Base-by-base conservation (phyloP, 1,140 invertebrate genomes). In the Dreissena polymorpha region DNA sequence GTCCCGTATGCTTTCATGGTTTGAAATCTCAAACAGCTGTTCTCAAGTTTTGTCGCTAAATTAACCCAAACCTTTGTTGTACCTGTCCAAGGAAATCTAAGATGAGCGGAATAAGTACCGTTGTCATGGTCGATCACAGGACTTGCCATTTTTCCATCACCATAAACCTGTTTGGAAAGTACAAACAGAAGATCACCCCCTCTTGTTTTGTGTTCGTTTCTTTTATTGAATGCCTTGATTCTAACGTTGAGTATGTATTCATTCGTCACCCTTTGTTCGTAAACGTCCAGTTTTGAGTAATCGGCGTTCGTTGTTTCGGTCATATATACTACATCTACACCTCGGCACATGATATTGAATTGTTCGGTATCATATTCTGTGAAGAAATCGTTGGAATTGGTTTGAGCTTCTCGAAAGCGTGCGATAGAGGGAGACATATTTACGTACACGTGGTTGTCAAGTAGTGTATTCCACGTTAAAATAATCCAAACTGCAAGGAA, bases 41-140 rank as follows among this genome's bases (percentile, higher is more conserved):
- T 82, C 50, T 68, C 70, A 50, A 73, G 10, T 18, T 64, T 63
- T 7, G 79, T 53, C 8, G 49, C 79, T 53, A 82, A 53, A 64
- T 80, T 82, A 10, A 49, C 23, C 14, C 18, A 23, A 14, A 82
- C 60, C 25, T 53, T 27, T 39, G 79, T 82, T 39, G 16, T 5
- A 55, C 79, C 79, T 3, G 71, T 29, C 79, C 79, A 82, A 21
- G 29, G 65, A 6, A 74, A 29, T 72, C 67, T 74, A 50, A 82
- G 13, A 50, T 23, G 18, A 49, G 57, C 79, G 1, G 79, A 73
- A 21, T 82, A 82, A 7, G 63, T 64, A 12, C 79, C 79, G 68
- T 82, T 82, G 64, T 68, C 68, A 53, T 82, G 79, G 49, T 82
- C 79, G 16, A 72, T 68, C n/a, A 82, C 79, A 5, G 67, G 16